Conservation (phyloP, 2,797 vertebrate species). For the Sitta carolinensis region DNA sequence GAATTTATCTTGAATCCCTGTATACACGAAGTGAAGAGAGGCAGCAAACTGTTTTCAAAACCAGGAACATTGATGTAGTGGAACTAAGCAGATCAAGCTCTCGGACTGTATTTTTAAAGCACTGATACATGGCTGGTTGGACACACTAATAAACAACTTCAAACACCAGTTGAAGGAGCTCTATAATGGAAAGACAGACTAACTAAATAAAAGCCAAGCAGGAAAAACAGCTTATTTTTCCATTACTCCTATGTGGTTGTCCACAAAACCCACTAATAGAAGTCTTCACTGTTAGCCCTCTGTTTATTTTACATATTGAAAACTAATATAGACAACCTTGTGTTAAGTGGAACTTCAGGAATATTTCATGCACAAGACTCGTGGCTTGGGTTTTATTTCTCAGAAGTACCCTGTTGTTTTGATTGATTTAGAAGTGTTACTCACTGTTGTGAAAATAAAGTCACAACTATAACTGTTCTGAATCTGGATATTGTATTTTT, state of each 20-base stretch:
- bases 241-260: background rate
- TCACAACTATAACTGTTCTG: background rate
- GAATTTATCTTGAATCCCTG: conserved; percentile 28
- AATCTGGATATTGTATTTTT: background rate
- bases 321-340: background rate
- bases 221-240: background rate
- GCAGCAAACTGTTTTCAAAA: conserved; percentile 20
- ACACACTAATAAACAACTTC: conserved; percentile 62
- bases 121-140: conserved; percentile 48
- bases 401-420: background rate
- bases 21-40: conserved; percentile 41
- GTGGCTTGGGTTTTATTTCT: background rate
- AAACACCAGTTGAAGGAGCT: conserved; percentile 30
- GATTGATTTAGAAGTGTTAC: background rate
- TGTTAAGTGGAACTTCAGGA: background rate
- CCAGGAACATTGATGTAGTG: conserved; percentile 26
- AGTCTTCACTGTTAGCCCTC: background rate
- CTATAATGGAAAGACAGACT: conserved; percentile 20
- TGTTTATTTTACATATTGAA: background rate
- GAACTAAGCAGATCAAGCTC: conserved; percentile 66
- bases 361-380: background rate
- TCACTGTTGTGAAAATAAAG: background rate
- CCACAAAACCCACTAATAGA: background rate
- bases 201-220: conserved; percentile 50
- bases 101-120: conserved; percentile 59